Conservation (phyloP, 2,888 invertebrate genomes). For the Dolichomitus sp. region DNA sequence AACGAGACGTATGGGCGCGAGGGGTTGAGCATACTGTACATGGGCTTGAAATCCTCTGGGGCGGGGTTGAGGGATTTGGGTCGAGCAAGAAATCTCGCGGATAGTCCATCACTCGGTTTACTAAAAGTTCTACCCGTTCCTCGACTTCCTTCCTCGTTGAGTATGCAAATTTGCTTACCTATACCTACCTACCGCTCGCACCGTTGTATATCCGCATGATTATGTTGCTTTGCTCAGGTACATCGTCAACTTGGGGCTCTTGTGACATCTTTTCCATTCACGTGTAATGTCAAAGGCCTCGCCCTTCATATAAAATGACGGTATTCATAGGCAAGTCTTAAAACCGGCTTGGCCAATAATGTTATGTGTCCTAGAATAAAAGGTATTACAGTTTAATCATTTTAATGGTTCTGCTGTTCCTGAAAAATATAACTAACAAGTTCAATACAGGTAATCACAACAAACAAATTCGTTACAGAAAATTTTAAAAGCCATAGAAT, state of each 20-base stretch:
- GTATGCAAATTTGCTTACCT: slow-evolving; percentile 13
- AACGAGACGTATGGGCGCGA: slow-evolving; percentile 39
- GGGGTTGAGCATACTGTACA: slow-evolving; percentile 5
- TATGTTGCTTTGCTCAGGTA: slow-evolving; percentile 22
- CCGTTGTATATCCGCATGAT: slow-evolving; percentile 31
- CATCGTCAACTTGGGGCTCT: slow-evolving; percentile 5
- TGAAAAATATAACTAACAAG: too few relatives aligned
- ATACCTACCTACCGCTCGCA: slow-evolving; percentile 4
- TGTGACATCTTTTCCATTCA: slow-evolving; percentile 9
- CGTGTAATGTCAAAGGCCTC: slow-evolving; percentile 1
- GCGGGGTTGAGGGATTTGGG: slow-evolving; percentile 39
- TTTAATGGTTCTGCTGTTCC: background rate
- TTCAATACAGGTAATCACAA: too few relatives aligned
- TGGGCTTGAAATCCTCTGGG: slow-evolving; percentile 3
- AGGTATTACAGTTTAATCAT: background rate
- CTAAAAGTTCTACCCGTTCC: slow-evolving; percentile 45
- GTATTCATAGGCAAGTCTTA: background rate
- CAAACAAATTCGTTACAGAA: too few relatives aligned
- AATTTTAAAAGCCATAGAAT: too few relatives aligned
- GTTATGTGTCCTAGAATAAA: background rate
- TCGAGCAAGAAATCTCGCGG: slow-evolving; percentile 51
- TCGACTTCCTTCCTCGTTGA: slow-evolving; percentile 36
- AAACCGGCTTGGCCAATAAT: background rate
- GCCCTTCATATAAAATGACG: background rate
- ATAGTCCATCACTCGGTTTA: slow-evolving; percentile 31